phyloP scores from a whole-genome alignment of 35 echinoderm and acorn worm species.

The Antedon bifida region DNA sequence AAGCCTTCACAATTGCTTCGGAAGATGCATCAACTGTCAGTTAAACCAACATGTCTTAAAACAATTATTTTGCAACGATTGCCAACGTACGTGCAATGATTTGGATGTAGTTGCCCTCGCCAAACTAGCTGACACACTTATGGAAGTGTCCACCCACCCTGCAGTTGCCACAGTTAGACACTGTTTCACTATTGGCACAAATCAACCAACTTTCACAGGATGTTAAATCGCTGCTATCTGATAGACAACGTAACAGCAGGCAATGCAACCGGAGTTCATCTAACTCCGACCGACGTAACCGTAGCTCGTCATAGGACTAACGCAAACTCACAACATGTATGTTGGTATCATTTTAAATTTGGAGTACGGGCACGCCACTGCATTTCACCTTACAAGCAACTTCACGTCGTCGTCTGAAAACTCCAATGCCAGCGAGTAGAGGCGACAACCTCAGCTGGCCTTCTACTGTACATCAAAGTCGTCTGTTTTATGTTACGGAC shows the following conservation, averaged over 20 bases:
- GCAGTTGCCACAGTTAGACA: background rate
- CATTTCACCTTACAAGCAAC: background rate
- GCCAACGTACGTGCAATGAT: slow-evolving; percentile 27
- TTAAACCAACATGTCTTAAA: slow-evolving; percentile 27
- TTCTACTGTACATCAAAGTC: background rate
- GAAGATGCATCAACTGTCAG: slow-evolving; percentile 22
- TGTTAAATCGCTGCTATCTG: background rate
- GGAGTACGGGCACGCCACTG: background rate
- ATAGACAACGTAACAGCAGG: background rate
- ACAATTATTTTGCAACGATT: slow-evolving; percentile 37
- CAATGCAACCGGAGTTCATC: background rate
- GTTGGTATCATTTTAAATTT: slow-evolving; percentile 16
- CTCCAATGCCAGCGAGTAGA: background rate
- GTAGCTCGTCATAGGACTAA: background rate
- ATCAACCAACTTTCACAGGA: background rate
- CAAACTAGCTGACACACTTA: slow-evolving; percentile 3
- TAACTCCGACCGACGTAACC: background rate
- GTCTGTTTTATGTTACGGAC: background rate
- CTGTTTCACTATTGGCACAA: background rate
- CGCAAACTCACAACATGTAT: background rate
- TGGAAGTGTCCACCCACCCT: background rate
- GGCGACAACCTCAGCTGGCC: background rate
- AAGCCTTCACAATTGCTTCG: slow-evolving; percentile 39
- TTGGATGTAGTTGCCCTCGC: slow-evolving; percentile 6
- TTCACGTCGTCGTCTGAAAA: background rate